Conservation (phyloP, 2,797 vertebrate genomes). For the Sebastes matsubarae region DNA sequence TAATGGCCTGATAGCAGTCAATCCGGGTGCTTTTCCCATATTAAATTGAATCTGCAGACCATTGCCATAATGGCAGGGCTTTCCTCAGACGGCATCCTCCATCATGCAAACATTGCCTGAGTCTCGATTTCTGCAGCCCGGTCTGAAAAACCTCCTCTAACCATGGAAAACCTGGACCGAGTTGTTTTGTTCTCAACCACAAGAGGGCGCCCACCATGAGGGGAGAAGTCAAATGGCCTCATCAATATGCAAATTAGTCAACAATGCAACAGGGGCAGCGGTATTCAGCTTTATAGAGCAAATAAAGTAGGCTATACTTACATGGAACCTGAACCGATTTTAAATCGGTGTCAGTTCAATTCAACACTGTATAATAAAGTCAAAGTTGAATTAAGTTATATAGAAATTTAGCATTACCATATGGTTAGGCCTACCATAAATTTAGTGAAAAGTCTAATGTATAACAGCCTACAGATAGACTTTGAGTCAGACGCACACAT, state of each 20-base stretch:
- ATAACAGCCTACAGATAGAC: not conserved
- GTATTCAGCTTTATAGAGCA: not conserved
- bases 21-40: not conserved
- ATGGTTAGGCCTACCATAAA: not conserved
- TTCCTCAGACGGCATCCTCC: not conserved
- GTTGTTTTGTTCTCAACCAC: slow-evolving; percentile 19
- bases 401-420: not conserved
- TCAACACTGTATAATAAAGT: not conserved
- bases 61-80: not conserved
- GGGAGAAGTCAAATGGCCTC: not conserved
- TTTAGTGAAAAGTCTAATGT: not conserved
- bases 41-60: not conserved
- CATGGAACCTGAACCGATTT: not conserved
- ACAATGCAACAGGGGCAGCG: too few species aligned
- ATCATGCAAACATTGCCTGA: not conserved
- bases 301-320: not conserved
- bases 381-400: not conserved
- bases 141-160: not conserved
- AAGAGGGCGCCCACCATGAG: slow-evolving; percentile 23
- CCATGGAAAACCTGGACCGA: not conserved
- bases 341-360: not conserved
- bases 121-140: not conserved
- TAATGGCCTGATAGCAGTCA: too few species aligned
- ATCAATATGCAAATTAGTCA: not conserved
- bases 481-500: not conserved